A percentile compares a stretch with the other conserved stretches of the same genome.
phyloP scores from a whole-genome alignment of 2,888 invertebrate species.

The Pachliopta kotzebuea region DNA sequence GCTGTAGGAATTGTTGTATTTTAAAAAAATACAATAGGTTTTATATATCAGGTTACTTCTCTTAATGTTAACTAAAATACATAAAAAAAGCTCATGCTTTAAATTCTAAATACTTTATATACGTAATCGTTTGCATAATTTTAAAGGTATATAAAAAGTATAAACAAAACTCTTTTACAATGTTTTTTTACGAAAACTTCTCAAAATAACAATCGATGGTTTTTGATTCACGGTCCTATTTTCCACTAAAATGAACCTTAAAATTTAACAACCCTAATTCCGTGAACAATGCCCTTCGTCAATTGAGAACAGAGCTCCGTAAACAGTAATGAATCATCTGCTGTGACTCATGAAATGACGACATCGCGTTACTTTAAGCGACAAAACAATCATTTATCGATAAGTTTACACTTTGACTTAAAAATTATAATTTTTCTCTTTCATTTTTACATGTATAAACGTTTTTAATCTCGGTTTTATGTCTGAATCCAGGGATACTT shows the following conservation, averaged over 20 bases:
- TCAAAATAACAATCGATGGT: background rate
- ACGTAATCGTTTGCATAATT: background rate
- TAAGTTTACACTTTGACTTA: constrained; percentile 22
- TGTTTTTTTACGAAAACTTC: too few species aligned
- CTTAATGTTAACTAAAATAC: too few species aligned
- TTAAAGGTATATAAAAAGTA: background rate
- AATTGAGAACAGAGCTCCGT: constrained; percentile 3
- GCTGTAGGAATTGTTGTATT: too few species aligned
- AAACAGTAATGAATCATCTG: constrained; percentile 16
- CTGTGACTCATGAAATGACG: background rate
- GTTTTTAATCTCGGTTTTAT: background rate
- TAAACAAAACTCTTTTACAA: background rate
- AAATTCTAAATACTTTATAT: too few species aligned
- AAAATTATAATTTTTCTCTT: background rate
- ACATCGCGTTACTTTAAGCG: constrained; percentile 5
- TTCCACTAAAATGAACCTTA: constrained; percentile 1
- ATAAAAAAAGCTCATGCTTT: too few species aligned
- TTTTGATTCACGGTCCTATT: background rate
- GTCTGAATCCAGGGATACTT: too few species aligned
- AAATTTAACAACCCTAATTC: constrained; percentile 9
- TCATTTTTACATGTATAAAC: background rate
- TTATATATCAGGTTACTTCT: too few species aligned
- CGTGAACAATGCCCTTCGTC: constrained; percentile 8
- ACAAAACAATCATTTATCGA: constrained; percentile 26
- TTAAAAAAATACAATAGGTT: too few species aligned